Base-by-base conservation (phyloP, 2,113 vertebrate genomes). In the Brienomyrus longianalis region DNA sequence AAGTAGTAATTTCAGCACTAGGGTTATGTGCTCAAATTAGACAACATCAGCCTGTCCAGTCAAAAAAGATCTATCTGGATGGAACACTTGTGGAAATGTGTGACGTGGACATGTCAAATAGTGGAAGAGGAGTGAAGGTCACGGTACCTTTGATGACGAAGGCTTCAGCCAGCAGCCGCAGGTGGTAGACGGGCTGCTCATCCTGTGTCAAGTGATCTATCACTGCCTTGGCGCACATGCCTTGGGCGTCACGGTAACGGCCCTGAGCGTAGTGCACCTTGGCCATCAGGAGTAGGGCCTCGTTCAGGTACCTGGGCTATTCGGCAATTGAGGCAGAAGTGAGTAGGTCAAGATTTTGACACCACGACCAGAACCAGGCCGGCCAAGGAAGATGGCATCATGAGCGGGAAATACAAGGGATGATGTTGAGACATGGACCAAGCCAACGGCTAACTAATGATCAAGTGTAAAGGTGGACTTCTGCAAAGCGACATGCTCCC, bases 261-360 rank as follows among this genome's bases (percentile, higher is more conserved):
- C 98, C 98, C 92, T 99, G 98, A 86, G 97, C 95, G 0, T 98
- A 99, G 93, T 99, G 96, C 92, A 99, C 96, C 93, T 99, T 99
- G 90, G 97, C 98, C 94, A 99, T 95, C 90, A 98, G 96, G 87
- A 99, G 94, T 93, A 99, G 96, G 89, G 97, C 96, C 95, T 99
- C 98, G 19, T 96, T 96, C 95, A 98, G 91, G 89, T 97, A 97
- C 91, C 96, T 96, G 0, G 97, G 97, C 98, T 99, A 93, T 83
- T 92, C 90, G 86, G 89, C 90, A 48, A 90, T 89, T 45, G 90
- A 23, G 10, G 23, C 70, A 85, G n/a, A 9, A 31, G 31, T 15
- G 5, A 11, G 43, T 50, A 80, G 70, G 62, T 86, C 13, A 59
- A 7, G 56, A 39, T 43, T 8, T n/a, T 5, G 3, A 19, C 56